A percentile compares a stretch with the other conserved stretches of the same genome.
Evolutionary conservation across 2,888 invertebrate genomes (phyloP).

Genomic region (Epinotia demarniana): DNA sequence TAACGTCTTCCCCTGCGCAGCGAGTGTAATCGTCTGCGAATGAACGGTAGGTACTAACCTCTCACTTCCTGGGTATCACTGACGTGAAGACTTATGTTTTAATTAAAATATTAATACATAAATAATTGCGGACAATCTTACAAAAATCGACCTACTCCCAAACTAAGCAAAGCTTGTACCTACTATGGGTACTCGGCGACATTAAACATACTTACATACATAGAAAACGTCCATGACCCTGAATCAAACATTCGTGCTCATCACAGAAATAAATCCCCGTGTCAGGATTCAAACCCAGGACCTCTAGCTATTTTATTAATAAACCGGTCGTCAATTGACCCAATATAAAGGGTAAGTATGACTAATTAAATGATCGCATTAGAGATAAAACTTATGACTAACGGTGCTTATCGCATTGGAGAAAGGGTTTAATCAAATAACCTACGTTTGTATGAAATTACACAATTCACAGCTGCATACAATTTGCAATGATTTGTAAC

Average conservation of each 20-base stretch:
- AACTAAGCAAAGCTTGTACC: too few relatives aligned
- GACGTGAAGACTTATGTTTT: background rate
- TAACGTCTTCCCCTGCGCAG: background rate
- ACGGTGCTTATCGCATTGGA: background rate
- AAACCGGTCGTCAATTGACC: too few relatives aligned
- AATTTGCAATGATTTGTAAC: slow-evolving; percentile 61
- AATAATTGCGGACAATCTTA: too few relatives aligned
- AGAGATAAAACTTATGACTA: slow-evolving; percentile 19
- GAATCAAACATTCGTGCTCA: too few relatives aligned
- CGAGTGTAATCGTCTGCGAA: background rate
- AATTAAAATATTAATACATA: too few relatives aligned
- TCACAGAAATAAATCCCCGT: too few relatives aligned
- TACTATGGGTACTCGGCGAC: too few relatives aligned
- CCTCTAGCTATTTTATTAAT: too few relatives aligned
- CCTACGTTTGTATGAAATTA: slow-evolving; percentile 57
- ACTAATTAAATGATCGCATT: background rate
- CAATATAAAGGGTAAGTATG: background rate
- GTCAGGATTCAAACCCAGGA: too few relatives aligned
- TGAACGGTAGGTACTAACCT: background rate
- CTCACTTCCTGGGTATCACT: background rate
- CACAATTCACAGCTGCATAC: slow-evolving; percentile 59
- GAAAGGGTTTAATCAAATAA: slow-evolving; percentile 25
- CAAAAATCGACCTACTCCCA: too few relatives aligned
- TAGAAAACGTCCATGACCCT: too few relatives aligned
- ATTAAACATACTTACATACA: too few relatives aligned